Percentiles rank a stretch among this genome's conserved stretches.
These are phyloP conservation scores for Anadara kagoshimensis DNA, from an alignment of 1,140 invertebrate genomes.

Conservation along the genomic window DNA sequence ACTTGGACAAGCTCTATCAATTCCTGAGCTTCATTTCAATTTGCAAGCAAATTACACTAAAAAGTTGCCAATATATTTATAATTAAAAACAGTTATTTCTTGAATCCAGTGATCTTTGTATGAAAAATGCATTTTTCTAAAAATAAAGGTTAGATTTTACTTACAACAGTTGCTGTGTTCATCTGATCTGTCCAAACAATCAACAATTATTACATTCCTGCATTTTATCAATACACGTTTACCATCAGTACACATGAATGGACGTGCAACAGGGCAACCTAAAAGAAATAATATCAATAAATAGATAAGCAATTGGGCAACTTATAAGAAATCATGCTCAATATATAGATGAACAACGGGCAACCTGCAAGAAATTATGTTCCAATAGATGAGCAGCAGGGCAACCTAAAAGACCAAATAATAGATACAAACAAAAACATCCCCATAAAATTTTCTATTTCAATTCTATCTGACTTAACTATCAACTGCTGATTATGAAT, in stretches of 20 bases:
- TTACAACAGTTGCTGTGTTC: constrained; percentile 76
- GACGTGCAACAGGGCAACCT: constrained; percentile 49
- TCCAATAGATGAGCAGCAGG: neutral
- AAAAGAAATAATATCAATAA: constrained; percentile 29
- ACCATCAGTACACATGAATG: constrained; percentile 76
- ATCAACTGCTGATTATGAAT: too few species aligned
- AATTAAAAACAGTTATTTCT: too few species aligned
- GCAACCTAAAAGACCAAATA: neutral
- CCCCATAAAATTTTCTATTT: neutral
- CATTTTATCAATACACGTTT: constrained; percentile 81
- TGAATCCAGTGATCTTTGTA: too few species aligned
- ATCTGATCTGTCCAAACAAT: constrained; percentile 94
- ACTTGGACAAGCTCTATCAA: too few species aligned
- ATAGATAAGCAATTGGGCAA: constrained; percentile 7
- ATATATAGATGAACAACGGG: neutral
- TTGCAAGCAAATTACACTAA: too few species aligned
- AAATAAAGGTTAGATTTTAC: constrained; percentile 24
- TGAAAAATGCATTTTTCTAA: too few species aligned
- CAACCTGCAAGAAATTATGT: neutral
- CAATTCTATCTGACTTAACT: too few species aligned
- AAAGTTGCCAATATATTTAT: too few species aligned
- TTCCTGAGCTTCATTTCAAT: too few species aligned
- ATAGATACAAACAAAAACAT: constrained; percentile 1
- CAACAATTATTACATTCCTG: constrained; percentile 88
- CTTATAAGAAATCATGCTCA: constrained; percentile 19